phyloP scores from a whole-genome alignment of 2,888 invertebrate genomes.

The Cryptosula pallasiana region DNA sequence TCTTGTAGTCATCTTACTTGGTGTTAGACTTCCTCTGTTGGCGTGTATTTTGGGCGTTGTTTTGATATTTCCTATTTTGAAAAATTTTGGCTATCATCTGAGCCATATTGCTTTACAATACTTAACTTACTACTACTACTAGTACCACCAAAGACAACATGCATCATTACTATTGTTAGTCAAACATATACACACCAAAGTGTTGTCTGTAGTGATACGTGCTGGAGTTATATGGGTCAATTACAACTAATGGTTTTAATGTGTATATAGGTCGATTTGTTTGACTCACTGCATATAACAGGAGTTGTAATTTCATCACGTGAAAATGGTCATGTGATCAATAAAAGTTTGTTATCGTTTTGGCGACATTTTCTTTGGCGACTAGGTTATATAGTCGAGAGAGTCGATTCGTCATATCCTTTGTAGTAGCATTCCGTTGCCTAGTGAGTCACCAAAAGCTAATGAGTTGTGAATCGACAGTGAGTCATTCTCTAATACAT shows the following conservation, averaged over 20 bases:
- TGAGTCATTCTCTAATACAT: no score
- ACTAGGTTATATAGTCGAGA: background rate
- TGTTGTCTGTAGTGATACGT: no score
- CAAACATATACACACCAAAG: no score
- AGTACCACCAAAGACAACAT: no score
- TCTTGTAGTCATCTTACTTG: constrained; percentile 15
- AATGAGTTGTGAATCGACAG: no score
- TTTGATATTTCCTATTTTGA: constrained; percentile 19
- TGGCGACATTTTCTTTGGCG: background rate
- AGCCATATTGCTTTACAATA: no score
- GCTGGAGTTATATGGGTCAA: no score
- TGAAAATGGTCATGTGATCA: background rate
- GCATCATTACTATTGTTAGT: no score
- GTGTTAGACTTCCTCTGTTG: constrained; percentile 15
- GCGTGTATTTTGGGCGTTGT: background rate
- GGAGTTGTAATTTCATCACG: background rate
- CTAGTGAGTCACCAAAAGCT: background rate
- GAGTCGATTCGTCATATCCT: background rate
- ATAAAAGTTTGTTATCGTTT: background rate
- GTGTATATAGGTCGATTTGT: no score
- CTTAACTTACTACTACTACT: background rate
- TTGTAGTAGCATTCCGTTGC: background rate
- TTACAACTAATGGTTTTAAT: no score
- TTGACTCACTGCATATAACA: no score
- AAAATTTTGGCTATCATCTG: constrained; percentile 11